phyloP scores from a whole-genome alignment of 2,888 invertebrate species.

The Limnephilus auricula region DNA sequence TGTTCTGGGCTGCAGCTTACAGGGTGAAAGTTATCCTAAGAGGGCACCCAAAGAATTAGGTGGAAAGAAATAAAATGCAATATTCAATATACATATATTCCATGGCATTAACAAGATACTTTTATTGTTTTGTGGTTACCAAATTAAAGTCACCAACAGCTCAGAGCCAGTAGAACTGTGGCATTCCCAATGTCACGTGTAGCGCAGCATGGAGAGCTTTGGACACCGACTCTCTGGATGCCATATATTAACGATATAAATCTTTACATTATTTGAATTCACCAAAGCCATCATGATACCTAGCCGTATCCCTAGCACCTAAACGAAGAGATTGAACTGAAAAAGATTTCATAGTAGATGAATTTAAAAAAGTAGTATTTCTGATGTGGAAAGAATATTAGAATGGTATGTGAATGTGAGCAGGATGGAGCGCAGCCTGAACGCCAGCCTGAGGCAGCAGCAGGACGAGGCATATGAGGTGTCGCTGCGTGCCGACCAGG shows the following conservation, averaged over 20 bases:
- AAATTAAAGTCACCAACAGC: background rate
- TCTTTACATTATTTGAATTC: too few species aligned
- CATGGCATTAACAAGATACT: background rate
- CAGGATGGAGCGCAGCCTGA: conserved; percentile 88
- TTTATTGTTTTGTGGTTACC: background rate
- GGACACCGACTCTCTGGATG: too few species aligned
- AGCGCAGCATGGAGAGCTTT: too few species aligned
- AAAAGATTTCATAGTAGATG: background rate
- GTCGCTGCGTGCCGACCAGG: conserved; percentile 94
- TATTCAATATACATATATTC: too few species aligned
- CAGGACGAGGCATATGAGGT: conserved; percentile 97
- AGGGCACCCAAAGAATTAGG: too few species aligned
- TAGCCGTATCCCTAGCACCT: too few species aligned
- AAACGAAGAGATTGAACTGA: background rate
- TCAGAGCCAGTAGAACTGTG: too few species aligned
- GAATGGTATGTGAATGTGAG: background rate
- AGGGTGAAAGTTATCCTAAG: too few species aligned
- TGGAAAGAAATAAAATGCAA: background rate
- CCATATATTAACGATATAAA: too few species aligned
- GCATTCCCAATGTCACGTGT: too few species aligned
- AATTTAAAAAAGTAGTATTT: background rate
- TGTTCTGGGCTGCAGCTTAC: too few species aligned
- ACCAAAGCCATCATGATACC: too few species aligned
- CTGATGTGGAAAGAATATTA: background rate
- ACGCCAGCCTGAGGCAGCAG: conserved; percentile 90